phyloP scores from a whole-genome alignment of 2,797 vertebrate species.

The Chelmon rostratus region DNA sequence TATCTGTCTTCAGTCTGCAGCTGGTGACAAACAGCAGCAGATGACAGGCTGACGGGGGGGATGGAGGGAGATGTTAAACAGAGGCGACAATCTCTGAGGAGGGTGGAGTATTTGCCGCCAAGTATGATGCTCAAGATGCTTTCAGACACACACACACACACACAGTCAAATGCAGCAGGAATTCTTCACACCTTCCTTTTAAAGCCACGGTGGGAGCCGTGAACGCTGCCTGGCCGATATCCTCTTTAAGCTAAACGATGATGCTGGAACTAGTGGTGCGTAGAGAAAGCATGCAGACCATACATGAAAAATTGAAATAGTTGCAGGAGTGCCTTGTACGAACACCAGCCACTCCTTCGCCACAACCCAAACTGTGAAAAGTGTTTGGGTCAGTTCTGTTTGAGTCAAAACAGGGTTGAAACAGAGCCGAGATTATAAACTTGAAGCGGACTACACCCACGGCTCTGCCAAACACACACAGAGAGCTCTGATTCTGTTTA shows the following conservation, averaged over 20 bases:
- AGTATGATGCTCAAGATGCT: slow-evolving; percentile 22
- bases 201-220: slow-evolving; percentile 46
- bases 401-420: slow-evolving; percentile 64
- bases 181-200: slow-evolving; percentile 57
- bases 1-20: slow-evolving; percentile 21
- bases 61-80: slow-evolving; percentile 26
- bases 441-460: slow-evolving; percentile 67
- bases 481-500: slow-evolving; percentile 73
- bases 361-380: slow-evolving; percentile 2
- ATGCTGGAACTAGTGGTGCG: slow-evolving; percentile 40
- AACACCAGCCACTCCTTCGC: slow-evolving; percentile 24
- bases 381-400: slow-evolving; percentile 60
- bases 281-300: not conserved
- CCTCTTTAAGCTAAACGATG: slow-evolving; percentile 37
- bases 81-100: slow-evolving; percentile 47
- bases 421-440: slow-evolving; percentile 63
- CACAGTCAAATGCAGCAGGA: slow-evolving; percentile 42
- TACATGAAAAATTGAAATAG: slow-evolving; percentile 15
- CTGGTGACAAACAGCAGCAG: slow-evolving; percentile 54
- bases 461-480: slow-evolving; percentile 63
- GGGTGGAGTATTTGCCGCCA: slow-evolving; percentile 43
- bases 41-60: slow-evolving; percentile 22
- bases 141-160: slow-evolving; percentile 17
- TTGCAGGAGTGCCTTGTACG: not conserved
- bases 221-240: slow-evolving; percentile 24